phyloP scores from a whole-genome alignment of 2,797 vertebrate genomes.

The Crenichthys baileyi region DNA sequence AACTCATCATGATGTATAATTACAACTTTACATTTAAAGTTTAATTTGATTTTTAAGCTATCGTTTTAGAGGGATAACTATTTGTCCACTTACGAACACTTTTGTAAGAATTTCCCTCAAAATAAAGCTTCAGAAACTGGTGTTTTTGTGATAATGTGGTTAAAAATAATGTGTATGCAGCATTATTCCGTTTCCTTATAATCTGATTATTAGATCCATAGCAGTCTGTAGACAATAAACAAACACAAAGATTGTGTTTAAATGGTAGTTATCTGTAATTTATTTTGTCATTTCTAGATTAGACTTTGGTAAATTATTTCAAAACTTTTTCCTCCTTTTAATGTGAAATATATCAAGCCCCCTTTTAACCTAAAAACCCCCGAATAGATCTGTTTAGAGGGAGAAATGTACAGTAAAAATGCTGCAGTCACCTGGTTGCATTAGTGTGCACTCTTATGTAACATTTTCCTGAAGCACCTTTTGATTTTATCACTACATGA shows the following conservation, averaged over 20 bases:
- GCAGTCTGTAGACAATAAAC: constrained; percentile 16
- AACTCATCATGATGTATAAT: no score
- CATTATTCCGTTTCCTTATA: constrained; percentile 19
- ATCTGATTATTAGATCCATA: constrained; percentile 20
- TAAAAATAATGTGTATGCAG: constrained; percentile 21
- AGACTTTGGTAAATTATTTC: neutral
- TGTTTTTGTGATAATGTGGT: constrained; percentile 16
- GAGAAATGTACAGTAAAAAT: neutral
- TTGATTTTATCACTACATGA: neutral
- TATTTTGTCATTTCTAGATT: no score
- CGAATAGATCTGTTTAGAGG: neutral
- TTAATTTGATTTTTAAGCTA: neutral
- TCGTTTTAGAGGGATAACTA: neutral
- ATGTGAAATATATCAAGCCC: neutral
- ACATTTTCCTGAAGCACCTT: neutral
- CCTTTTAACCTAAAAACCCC: neutral
- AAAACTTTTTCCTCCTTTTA: neutral
- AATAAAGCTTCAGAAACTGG: constrained; percentile 5
- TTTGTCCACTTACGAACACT: neutral
- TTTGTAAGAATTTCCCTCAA: neutral
- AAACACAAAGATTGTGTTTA: neutral
- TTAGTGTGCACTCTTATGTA: neutral
- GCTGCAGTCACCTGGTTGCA: no score
- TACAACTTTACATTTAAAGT: neutral
- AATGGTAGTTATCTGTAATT: no score